phyloP scores from a whole-genome alignment of 2,113 vertebrate species.

The Octodon degus region DNA sequence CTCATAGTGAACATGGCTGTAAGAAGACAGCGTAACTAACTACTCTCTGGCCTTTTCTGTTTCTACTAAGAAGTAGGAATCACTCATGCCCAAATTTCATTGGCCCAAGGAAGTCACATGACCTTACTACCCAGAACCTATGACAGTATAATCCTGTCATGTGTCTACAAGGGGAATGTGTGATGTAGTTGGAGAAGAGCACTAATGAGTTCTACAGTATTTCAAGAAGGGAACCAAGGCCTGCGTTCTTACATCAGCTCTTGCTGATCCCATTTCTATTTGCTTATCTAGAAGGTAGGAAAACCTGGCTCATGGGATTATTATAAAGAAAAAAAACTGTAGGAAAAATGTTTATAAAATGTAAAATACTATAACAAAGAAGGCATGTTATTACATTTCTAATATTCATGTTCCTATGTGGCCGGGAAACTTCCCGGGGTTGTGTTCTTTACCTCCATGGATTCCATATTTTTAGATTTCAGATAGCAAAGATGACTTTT shows the following conservation, averaged over 20 bases:
- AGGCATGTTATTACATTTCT: not conserved
- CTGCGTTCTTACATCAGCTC: not conserved
- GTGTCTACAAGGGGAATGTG: not conserved
- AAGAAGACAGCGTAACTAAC: not conserved
- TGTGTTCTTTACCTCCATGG: not conserved
- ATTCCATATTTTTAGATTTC: not conserved
- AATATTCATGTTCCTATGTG: not conserved
- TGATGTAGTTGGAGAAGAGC: not conserved
- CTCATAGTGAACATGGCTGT: not conserved
- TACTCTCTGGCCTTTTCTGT: not conserved
- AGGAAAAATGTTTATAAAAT: not conserved
- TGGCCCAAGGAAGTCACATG: not conserved
- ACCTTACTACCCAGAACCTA: not conserved
- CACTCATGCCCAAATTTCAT: not conserved
- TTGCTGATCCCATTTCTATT: not conserved
- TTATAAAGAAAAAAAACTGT: slow-evolving; percentile 11
- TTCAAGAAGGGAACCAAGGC: not conserved
- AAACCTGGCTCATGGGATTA: slow-evolving; percentile 4
- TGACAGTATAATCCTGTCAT: not conserved
- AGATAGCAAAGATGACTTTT: not conserved
- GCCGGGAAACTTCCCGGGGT: not conserved
- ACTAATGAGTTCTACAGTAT: not conserved
- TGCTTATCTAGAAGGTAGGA: not conserved
- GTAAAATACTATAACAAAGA: not conserved
- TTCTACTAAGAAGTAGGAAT: not conserved